Evolutionary conservation across 2,113 vertebrate genomes (phyloP), one percentile per base, ranked within the genome.

Genomic region (Saccopteryx bilineata): DNA sequence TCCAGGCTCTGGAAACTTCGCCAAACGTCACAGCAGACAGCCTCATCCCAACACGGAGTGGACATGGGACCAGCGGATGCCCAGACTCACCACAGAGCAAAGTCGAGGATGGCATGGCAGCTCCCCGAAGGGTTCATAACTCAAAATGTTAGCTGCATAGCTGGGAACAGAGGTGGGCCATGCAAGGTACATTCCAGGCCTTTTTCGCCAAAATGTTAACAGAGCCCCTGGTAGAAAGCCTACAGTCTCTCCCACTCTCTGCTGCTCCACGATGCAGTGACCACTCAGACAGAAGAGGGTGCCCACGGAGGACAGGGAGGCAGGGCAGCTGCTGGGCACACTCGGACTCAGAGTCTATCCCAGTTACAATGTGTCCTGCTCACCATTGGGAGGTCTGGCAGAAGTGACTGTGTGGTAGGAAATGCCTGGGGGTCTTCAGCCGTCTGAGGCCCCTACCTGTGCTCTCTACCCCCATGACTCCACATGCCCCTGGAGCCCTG

Each of bases 291-390:
- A 50, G 46, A 61, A 83, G 69, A 23, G 8, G 10, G 1, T 7
- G 4, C 54, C 56, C 5, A 8, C 0, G 21, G n/a, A 50, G 21
- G 21, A 83, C 46, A 26, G 7, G 48, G 46, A 8, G 46, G 28
- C 10, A 5, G 12, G 39, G 18, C 2, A 0, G 3, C 0, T 5
- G 61, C 23, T 5, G 11, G 18, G 33, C 26, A 15, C 21, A n/a
- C 13, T 1, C 26, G 0, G 7, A 13, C 66, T 79, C n/a, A n/a
- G 80, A 8, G 17, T 18, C 3, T 14, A 10, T 14, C 8, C 23
- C 60, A 31, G 0, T 46, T 17, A 8, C 8, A 9, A 50, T 2
- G 23, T 26, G 28, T 12, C 69, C 21, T 28, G 56, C 17, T 9
- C 11, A 19, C 48, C 19, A 10, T 5, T 1, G 46, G 17, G 48